These are phyloP conservation scores for Trachelus troglodyta DNA, from an alignment of 2,888 invertebrate genomes.

Conservation along the genomic window DNA sequence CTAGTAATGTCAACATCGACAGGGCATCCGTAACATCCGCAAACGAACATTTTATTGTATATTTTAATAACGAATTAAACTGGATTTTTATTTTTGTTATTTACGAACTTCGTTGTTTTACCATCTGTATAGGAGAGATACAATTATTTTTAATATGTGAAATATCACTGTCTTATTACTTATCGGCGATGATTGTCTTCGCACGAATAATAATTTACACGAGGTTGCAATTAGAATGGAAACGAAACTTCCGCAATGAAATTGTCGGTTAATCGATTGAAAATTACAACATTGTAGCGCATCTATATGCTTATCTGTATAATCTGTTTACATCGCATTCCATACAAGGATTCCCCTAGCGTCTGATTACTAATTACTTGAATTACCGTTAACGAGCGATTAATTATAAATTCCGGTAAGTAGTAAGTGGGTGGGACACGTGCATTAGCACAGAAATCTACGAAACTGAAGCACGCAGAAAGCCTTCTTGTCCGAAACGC, in stretches of 20 bases:
- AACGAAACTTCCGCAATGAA: conserved; percentile 9
- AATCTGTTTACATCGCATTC: conserved; percentile 1
- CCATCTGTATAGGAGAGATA: conserved; percentile 9
- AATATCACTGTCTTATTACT: neutral
- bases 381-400: conserved; percentile 16
- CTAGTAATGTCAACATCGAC: neutral
- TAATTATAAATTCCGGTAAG: neutral
- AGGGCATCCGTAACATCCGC: neutral
- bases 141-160: neutral
- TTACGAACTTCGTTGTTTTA: conserved; percentile 18
- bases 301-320: neutral
- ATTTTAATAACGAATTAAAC: neutral
- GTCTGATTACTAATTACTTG: conserved; percentile 9
- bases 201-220: neutral
- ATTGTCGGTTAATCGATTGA: neutral
- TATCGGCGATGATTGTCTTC: neutral
- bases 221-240: conserved; percentile 13
- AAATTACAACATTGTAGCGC: neutral
- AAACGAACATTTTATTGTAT: neutral
- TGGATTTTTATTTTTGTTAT: neutral
- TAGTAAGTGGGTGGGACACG: neutral
- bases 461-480: conserved; percentile 24
- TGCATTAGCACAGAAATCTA: conserved; percentile 7
- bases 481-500: conserved; percentile 7
- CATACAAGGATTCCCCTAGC: neutral